Conservation (phyloP, 2,113 vertebrate genomes). For the Crotalus horridus region DNA sequence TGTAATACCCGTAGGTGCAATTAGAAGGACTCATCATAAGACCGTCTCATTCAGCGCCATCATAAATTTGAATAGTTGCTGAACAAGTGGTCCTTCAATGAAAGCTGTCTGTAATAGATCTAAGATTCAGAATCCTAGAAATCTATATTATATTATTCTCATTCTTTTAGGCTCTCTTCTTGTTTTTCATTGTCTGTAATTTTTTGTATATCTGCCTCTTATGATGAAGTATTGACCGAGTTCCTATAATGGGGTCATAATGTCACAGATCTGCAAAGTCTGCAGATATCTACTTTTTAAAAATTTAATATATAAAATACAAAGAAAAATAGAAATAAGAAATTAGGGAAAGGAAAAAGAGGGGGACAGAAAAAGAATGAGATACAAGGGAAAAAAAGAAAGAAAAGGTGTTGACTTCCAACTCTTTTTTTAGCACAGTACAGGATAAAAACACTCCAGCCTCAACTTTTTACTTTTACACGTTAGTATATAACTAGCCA, state of each 20-base stretch:
- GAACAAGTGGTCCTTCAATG: neutral
- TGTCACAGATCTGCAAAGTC: neutral
- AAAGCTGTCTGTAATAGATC: neutral
- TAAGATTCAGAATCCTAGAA: neutral
- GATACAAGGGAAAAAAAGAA: no score
- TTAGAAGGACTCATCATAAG: neutral
- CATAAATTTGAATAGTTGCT: neutral
- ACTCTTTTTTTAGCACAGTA: no score
- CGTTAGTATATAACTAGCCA: no score
- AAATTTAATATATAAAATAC: no score
- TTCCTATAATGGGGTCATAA: neutral
- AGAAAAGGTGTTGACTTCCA: no score
- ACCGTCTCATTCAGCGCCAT: neutral
- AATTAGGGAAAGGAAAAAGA: no score
- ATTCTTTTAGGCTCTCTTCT: neutral
- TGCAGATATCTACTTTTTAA: neutral
- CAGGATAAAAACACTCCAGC: no score
- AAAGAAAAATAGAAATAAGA: no score
- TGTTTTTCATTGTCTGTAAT: neutral
- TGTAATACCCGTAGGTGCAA: neutral
- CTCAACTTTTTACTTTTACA: no score
- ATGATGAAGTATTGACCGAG: neutral
- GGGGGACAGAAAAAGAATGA: no score
- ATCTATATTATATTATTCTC: neutral
- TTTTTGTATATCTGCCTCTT: conserved; percentile 5